Evolutionary conservation across 2,888 invertebrate genomes (phyloP).

Genomic region (Cheilosia pagana): DNA sequence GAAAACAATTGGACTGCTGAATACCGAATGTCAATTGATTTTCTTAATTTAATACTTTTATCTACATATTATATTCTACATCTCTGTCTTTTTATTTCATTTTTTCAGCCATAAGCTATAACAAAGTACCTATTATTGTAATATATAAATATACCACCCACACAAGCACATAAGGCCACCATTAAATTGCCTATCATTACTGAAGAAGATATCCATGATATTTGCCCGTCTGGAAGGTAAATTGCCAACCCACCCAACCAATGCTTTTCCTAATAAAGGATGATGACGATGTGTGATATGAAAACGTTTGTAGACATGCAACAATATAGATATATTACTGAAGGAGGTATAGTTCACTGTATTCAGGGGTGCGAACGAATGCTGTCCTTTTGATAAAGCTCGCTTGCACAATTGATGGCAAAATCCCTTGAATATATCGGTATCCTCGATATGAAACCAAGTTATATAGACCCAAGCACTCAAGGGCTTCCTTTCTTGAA

Average conservation of each 20-base stretch:
- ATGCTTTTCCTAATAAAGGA: background rate
- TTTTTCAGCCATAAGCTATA: too few species aligned
- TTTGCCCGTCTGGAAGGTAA: conserved; percentile 15
- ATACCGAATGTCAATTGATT: too few species aligned
- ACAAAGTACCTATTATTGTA: too few species aligned
- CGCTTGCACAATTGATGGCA: conserved; percentile 16
- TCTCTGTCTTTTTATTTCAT: too few species aligned
- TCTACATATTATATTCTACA: too few species aligned
- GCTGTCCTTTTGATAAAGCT: conserved; percentile 26
- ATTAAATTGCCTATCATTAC: conserved; percentile 41
- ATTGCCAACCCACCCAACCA: background rate
- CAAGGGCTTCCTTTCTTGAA: conserved; percentile 23
- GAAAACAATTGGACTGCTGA: too few species aligned
- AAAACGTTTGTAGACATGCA: too few species aligned
- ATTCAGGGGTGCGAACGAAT: background rate
- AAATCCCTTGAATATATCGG: conserved; percentile 17
- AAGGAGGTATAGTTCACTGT: too few species aligned
- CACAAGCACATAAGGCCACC: conserved; percentile 19
- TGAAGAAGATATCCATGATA: conserved; percentile 42
- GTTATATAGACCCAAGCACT: conserved; percentile 5
- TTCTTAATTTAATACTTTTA: too few species aligned
- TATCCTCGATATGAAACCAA: conserved; percentile 40
- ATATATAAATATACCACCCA: background rate
- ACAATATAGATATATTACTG: too few species aligned
- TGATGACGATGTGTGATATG: too few species aligned